Conservation (phyloP, 2,888 invertebrate genomes). For the Drosophila nr. fundita region DNA sequence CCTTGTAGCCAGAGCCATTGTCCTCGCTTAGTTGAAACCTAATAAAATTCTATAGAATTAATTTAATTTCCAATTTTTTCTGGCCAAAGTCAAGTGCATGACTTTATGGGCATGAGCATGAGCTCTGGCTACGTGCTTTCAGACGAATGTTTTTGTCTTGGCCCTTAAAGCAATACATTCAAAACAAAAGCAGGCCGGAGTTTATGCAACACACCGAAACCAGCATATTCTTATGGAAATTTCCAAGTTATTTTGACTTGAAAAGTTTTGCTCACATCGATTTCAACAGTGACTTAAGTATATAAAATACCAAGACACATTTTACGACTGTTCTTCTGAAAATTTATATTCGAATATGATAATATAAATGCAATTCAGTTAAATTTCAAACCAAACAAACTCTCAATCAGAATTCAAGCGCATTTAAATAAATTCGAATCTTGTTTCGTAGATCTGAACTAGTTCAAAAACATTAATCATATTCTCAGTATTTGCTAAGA, state of each 20-base stretch:
- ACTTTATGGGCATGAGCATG: slow-evolving; percentile 3
- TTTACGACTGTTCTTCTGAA: neutral
- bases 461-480: neutral
- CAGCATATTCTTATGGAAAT: slow-evolving; percentile 24
- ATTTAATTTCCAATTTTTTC: slow-evolving; percentile 69
- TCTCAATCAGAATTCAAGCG: neutral
- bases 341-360: neutral
- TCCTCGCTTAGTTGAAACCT: slow-evolving; percentile 60
- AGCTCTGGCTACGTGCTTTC: slow-evolving; percentile 52
- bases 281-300: neutral
- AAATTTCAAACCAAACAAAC: neutral
- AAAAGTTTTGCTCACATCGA: neutral
- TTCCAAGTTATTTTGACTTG: no score
- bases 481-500: neutral
- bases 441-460: neutral
- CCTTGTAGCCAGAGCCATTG: slow-evolving; percentile 44
- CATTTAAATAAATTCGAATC: neutral
- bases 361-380: neutral
- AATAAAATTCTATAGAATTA: slow-evolving; percentile 76
- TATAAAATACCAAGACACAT: neutral
- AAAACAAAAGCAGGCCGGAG: neutral
- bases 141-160: slow-evolving; percentile 40
- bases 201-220: slow-evolving; percentile 22
- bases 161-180: slow-evolving; percentile 30
- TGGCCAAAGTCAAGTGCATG: slow-evolving; percentile 70